A percentile compares a stretch with the other conserved stretches of the same genome.
Evolutionary conservation across 2,113 vertebrate genomes (phyloP).

Genomic region (Cranoglanis bouderius): DNA sequence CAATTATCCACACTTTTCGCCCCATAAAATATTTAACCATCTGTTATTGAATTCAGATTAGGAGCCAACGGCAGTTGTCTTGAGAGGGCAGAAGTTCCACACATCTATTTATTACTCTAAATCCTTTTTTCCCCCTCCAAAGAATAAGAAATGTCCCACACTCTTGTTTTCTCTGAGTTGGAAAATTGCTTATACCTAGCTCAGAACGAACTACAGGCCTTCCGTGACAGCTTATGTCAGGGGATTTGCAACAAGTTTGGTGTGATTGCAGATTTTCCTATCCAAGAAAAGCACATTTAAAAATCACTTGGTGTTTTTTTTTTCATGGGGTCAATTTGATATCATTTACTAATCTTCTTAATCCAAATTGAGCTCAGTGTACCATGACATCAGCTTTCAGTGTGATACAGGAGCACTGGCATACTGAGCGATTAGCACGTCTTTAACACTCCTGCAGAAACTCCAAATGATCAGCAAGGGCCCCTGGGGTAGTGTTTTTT

Average conservation of each 20-base stretch:
- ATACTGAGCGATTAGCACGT: constrained; percentile 38
- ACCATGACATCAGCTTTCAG: constrained; percentile 7
- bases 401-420: background rate
- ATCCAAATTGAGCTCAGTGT: constrained; percentile 29
- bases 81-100: constrained; percentile 22
- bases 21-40: constrained; percentile 62
- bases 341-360: constrained; percentile 35
- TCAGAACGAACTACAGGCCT: background rate
- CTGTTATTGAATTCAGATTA: constrained; percentile 60
- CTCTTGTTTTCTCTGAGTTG: background rate
- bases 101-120: constrained; percentile 41
- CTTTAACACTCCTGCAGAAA: constrained; percentile 39
- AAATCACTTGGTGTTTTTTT: background rate
- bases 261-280: constrained; percentile 5
- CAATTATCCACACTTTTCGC: constrained; percentile 57
- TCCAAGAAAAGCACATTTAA: background rate
- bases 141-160: background rate
- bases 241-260: background rate
- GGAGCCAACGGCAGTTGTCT: constrained; percentile 45
- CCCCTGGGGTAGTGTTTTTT: constrained; percentile 18
- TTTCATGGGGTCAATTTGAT: background rate
- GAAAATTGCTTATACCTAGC: constrained; percentile 3
- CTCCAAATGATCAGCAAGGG: constrained; percentile 15
- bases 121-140: too few species aligned
- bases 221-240: background rate